Evolutionary conservation across 2,888 invertebrate species (phyloP).

Genomic region (Ceriagrion tenellum): DNA sequence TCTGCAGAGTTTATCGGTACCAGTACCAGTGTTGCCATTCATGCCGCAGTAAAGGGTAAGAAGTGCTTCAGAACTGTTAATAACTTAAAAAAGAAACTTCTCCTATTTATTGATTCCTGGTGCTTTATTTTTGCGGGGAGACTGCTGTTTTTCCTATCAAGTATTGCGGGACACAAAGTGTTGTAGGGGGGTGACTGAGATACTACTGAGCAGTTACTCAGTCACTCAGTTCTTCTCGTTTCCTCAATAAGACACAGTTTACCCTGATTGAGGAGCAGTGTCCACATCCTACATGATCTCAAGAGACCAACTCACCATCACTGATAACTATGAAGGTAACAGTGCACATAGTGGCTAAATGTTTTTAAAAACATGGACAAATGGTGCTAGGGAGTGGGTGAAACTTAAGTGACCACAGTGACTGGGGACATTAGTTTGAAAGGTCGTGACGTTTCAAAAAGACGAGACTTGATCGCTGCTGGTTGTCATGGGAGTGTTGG

Average conservation of each 20-base stretch:
- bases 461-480: constrained; percentile 30
- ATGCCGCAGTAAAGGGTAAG: constrained; percentile 78
- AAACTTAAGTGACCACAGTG: constrained; percentile 46
- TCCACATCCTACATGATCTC: constrained; percentile 63
- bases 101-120: constrained; percentile 67
- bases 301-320: constrained; percentile 63
- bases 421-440: constrained; percentile 47
- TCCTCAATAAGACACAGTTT: constrained; percentile 48
- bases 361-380: constrained; percentile 51
- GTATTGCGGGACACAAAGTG: constrained; percentile 55
- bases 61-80: constrained; percentile 53
- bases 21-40: constrained; percentile 93
- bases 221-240: constrained; percentile 5
- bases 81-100: constrained; percentile 58
- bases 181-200: constrained; percentile 48
- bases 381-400: constrained; percentile 59
- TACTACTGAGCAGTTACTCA: constrained; percentile 16
- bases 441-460: constrained; percentile 28
- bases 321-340: neutral
- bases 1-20: constrained; percentile 91
- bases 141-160: constrained; percentile 66
- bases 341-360: constrained; percentile 54
- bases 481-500: constrained; percentile 29
- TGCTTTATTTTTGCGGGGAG: constrained; percentile 66
- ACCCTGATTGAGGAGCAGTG: constrained; percentile 32